Percentiles rank a stretch among this genome's conserved stretches.
phyloP scores from a whole-genome alignment of 2,797 vertebrate genomes.

The Cyclopterus lumpus region DNA sequence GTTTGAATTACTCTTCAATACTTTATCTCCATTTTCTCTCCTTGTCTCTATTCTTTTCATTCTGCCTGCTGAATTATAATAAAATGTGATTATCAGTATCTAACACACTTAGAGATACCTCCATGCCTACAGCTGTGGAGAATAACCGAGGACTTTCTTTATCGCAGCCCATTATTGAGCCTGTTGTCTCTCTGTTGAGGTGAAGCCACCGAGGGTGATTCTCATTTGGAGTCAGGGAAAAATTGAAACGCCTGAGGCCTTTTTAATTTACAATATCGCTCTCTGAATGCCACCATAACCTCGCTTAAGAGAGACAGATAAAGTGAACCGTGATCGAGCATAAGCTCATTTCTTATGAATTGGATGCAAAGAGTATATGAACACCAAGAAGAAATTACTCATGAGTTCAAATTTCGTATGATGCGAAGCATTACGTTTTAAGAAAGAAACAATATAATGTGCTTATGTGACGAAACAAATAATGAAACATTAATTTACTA shows the following conservation, averaged over 20 bases:
- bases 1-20: constrained; percentile 20
- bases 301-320: constrained; percentile 36
- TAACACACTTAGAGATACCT: constrained; percentile 26
- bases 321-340: constrained; percentile 18
- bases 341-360: not conserved
- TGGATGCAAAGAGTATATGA: constrained; percentile 7
- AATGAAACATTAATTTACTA: not conserved
- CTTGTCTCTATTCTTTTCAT: constrained; percentile 4
- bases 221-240: constrained; percentile 31
- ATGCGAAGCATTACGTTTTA: not conserved
- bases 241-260: constrained; percentile 45
- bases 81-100: constrained; percentile 44
- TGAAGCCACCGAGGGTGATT: constrained; percentile 35
- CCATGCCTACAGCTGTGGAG: constrained; percentile 31
- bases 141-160: constrained; percentile 48
- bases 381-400: not conserved
- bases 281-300: constrained; percentile 27
- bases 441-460: not conserved
- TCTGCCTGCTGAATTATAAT: constrained; percentile 36
- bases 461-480: not conserved
- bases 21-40: constrained; percentile 12
- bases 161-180: constrained; percentile 47
- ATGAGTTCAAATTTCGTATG: not conserved
- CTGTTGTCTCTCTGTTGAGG: constrained; percentile 29
- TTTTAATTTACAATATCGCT: constrained; percentile 54